phyloP scores from a whole-genome alignment of 2,797 vertebrate species.

The Alfaro cultratus region DNA sequence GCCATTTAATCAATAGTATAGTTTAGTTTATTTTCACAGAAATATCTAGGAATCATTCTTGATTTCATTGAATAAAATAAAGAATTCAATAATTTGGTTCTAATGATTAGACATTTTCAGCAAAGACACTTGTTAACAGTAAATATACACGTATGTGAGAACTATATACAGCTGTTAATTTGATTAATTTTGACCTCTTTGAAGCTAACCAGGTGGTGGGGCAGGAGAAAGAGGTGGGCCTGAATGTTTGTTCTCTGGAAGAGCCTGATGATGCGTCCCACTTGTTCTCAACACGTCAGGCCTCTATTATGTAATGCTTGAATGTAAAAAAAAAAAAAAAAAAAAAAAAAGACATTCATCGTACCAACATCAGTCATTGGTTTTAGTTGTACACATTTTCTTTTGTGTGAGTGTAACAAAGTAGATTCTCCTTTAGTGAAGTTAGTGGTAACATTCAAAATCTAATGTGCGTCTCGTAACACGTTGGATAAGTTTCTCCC shows the following conservation, averaged over 20 bases:
- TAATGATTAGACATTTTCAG: conserved; percentile 33
- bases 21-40: background rate
- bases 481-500: background rate
- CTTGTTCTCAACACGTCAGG: background rate
- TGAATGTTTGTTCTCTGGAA: conserved; percentile 3
- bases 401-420: conserved; percentile 11
- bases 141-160: conserved; percentile 48
- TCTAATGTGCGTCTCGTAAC: background rate
- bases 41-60: conserved; percentile 10
- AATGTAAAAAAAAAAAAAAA: background rate
- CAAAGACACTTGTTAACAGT: conserved; percentile 15
- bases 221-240: background rate
- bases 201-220: conserved; percentile 21
- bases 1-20: background rate
- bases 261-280: background rate
- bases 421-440: conserved; percentile 22
- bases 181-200: conserved; percentile 19
- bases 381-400: background rate
- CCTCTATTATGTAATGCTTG: background rate
- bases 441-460: conserved; percentile 19
- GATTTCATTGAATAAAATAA: background rate
- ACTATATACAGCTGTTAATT: conserved; percentile 52
- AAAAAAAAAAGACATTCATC: background rate
- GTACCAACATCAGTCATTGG: conserved; percentile 3
- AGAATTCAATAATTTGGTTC: conserved; percentile 54